phyloP scores from a whole-genome alignment of 2,888 invertebrate genomes.

The Formica aserva region DNA sequence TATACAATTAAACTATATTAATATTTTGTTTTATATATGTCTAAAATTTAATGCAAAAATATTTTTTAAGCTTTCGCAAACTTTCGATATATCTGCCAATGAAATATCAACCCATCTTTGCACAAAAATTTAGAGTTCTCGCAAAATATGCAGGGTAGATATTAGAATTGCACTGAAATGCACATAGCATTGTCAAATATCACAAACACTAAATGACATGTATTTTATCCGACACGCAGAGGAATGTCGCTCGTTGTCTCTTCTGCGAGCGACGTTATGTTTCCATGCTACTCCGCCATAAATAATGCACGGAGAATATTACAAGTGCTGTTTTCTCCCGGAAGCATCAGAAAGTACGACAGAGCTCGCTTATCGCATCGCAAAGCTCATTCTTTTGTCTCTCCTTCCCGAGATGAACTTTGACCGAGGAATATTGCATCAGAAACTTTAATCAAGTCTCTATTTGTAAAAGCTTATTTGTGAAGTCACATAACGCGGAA shows the following conservation, averaged over 20 bases:
- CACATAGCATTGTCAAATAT: background rate
- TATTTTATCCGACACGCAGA: background rate
- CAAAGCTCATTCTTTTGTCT: background rate
- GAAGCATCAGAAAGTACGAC: slow-evolving; percentile 7
- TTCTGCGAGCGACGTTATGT: slow-evolving; percentile 1
- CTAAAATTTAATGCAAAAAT: background rate
- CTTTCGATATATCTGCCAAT: background rate
- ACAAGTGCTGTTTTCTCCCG: slow-evolving; percentile 24
- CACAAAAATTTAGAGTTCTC: background rate
- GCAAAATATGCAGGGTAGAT: slow-evolving; percentile 13
- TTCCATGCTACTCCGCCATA: background rate
- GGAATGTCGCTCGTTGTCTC: background rate
- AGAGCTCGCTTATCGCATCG: background rate
- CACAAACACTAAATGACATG: background rate
- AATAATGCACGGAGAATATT: slow-evolving; percentile 43
- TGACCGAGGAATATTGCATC: background rate
- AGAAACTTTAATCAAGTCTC: slow-evolving; percentile 19
- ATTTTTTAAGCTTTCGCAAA: background rate
- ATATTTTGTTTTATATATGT: background rate
- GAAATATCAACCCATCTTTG: background rate
- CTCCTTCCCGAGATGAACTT: background rate
- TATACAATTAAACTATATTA: background rate
- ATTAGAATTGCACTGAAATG: slow-evolving; percentile 8
- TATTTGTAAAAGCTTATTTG: slow-evolving; percentile 18
- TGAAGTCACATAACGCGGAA: background rate